These are phyloP conservation scores for Neosalanx taihuensis DNA, from an alignment of 2,797 vertebrate species.

Conservation along the genomic window DNA sequence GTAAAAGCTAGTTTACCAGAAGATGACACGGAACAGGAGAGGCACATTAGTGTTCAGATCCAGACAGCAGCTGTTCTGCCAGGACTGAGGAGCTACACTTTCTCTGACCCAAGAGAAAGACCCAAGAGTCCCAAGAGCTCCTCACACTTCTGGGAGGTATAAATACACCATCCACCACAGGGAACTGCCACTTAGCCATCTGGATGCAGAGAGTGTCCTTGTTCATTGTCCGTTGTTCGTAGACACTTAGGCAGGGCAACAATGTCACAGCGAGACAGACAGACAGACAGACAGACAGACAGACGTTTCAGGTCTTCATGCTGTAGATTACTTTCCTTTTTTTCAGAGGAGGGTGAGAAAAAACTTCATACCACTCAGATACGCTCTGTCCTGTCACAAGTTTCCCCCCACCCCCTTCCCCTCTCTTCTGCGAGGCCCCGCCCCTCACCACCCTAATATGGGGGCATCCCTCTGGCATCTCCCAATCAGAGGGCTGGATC, in stretches of 20 bases:
- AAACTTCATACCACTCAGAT: conserved; percentile 1
- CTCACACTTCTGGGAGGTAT: conserved; percentile 48
- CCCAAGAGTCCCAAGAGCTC: conserved; percentile 48
- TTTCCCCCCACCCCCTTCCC: not conserved
- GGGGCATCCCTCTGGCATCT: conserved; percentile 18
- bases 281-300: not conserved
- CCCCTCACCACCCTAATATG: conserved; percentile 24
- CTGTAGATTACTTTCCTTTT: not conserved
- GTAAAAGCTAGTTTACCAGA: not conserved
- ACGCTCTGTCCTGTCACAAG: conserved; percentile 1
- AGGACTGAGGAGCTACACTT: conserved; percentile 41
- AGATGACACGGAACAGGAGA: conserved; percentile 21
- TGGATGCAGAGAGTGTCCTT: not conserved
- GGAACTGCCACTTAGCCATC: too few species aligned
- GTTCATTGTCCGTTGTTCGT: conserved; percentile 10
- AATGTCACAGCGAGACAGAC: conserved; percentile 11
- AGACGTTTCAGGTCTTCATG: not conserved
- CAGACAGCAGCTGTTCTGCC: conserved; percentile 44
- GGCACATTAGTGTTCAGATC: conserved; percentile 17
- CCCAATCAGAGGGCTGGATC: conserved; percentile 22
- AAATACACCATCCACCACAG: conserved; percentile 47
- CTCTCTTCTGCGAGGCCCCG: not conserved
- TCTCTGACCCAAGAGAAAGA: conserved; percentile 51
- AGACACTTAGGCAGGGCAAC: conserved; percentile 1
- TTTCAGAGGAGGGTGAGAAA: conserved; percentile 5